Conservation (phyloP, 2,888 invertebrate genomes). For the Chironomus tentans region DNA sequence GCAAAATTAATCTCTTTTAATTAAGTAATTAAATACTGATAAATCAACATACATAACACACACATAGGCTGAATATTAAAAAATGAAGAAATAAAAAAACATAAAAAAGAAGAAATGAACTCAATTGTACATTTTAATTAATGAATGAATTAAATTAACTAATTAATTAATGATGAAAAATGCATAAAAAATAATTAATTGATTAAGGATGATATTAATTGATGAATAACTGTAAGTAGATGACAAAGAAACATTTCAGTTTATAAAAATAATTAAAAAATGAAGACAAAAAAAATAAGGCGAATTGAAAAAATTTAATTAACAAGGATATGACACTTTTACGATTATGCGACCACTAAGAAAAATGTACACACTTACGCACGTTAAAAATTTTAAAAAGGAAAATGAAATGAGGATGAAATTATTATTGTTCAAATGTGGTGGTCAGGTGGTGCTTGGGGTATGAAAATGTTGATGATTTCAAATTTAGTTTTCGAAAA, state of each 20-base stretch:
- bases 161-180: not conserved
- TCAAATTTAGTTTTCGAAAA: too few relatives aligned
- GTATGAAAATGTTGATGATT: too few relatives aligned
- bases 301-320: not conserved
- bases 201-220: not conserved
- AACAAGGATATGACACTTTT: not conserved
- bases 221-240: not conserved
- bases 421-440: too few relatives aligned
- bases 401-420: too few relatives aligned
- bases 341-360: conserved; percentile 1
- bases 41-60: not conserved
- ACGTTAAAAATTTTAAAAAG: not conserved
- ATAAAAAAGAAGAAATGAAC: not conserved
- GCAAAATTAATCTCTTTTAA: not conserved
- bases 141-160: not conserved
- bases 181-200: not conserved
- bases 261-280: not conserved
- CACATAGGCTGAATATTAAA: not conserved
- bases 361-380: not conserved
- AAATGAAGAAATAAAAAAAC: not conserved
- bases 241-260: not conserved
- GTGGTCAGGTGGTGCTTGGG: too few relatives aligned
- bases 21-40: not conserved
- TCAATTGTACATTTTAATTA: not conserved
- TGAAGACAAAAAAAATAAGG: not conserved